Percentiles rank a stretch among this genome's conserved stretches.
phyloP scores from a whole-genome alignment of 1,140 invertebrate genomes.

The Ectropis grisescens region DNA sequence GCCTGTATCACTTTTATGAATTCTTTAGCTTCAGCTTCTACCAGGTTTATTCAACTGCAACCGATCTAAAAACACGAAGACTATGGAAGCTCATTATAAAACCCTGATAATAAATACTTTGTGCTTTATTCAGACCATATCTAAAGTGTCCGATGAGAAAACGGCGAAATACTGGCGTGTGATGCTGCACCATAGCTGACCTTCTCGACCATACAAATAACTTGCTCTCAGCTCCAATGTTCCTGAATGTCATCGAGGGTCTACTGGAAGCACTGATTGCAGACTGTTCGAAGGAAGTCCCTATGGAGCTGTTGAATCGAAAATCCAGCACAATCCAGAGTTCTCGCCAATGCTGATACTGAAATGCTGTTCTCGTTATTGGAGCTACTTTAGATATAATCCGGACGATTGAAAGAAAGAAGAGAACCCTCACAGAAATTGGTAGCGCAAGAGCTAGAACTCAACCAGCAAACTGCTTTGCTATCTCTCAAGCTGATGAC shows the following conservation, averaged over 20 bases:
- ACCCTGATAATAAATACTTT: slow-evolving; percentile 77
- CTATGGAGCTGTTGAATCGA: slow-evolving; percentile 87
- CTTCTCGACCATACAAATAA: slow-evolving; percentile 82
- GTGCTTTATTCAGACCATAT: slow-evolving; percentile 75
- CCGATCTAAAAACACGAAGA: slow-evolving; percentile 52
- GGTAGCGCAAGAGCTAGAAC: slow-evolving; percentile 70
- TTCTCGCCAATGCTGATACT: slow-evolving; percentile 67
- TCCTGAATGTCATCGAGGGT: slow-evolving; percentile 80
- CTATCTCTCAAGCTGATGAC: slow-evolving; percentile 86
- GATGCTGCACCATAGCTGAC: slow-evolving; percentile 82
- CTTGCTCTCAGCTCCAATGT: slow-evolving; percentile 81
- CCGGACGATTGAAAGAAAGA: slow-evolving; percentile 66
- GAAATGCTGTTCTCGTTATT: slow-evolving; percentile 72
- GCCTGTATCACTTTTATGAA: slow-evolving; percentile 79
- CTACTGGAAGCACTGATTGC: slow-evolving; percentile 78
- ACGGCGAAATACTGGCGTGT: slow-evolving; percentile 85
- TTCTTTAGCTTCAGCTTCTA: slow-evolving; percentile 75
- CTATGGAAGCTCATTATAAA: slow-evolving; percentile 75
- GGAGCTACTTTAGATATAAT: slow-evolving; percentile 75
- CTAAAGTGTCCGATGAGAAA: slow-evolving; percentile 72
- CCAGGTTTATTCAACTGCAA: slow-evolving; percentile 78
- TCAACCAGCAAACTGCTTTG: slow-evolving; percentile 85
- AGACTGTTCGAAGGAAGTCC: slow-evolving; percentile 82
- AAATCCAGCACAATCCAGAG: slow-evolving; percentile 78
- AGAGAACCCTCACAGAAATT: slow-evolving; percentile 41